Evolutionary conservation across 2,797 vertebrate species (phyloP).

Genomic region (Crocodylus rhombifer): DNA sequence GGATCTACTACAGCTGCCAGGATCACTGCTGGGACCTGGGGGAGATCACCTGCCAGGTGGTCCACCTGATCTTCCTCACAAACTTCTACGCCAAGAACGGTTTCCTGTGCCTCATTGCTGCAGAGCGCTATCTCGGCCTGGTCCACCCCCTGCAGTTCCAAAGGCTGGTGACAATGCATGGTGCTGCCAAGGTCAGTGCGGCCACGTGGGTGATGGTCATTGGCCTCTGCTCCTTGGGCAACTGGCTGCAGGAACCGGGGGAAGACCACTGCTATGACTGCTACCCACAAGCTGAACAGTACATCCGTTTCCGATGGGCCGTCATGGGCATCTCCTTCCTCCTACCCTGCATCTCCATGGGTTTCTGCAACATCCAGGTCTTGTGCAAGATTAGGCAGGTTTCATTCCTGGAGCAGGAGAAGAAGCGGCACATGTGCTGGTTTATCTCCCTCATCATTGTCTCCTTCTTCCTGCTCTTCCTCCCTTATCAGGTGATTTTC

Average conservation of each 20-base stretch:
- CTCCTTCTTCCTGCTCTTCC: neutral
- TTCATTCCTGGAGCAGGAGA: neutral
- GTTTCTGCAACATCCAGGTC: neutral
- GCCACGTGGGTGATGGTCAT: neutral
- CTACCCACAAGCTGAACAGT: neutral
- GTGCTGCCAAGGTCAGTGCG: neutral
- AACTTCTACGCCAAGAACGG: neutral
- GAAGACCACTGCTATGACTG: neutral
- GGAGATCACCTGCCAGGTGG: neutral
- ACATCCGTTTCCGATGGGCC: neutral
- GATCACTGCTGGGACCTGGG: neutral
- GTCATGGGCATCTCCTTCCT: neutral
- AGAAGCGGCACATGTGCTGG: neutral
- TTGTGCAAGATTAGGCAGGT: neutral
- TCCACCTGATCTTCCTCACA: neutral
- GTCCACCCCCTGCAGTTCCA: neutral
- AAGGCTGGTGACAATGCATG: neutral
- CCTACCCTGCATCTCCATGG: neutral
- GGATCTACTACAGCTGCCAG: neutral
- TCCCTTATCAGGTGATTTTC: neutral
- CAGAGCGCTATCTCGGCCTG: neutral
- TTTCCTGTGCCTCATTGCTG: neutral
- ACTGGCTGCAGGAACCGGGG: neutral
- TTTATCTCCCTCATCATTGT: neutral
- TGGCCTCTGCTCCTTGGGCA: neutral